These are phyloP conservation scores for Stenchaetothrips biformis DNA, from an alignment of 2,888 invertebrate genomes.

Conservation along the genomic window DNA sequence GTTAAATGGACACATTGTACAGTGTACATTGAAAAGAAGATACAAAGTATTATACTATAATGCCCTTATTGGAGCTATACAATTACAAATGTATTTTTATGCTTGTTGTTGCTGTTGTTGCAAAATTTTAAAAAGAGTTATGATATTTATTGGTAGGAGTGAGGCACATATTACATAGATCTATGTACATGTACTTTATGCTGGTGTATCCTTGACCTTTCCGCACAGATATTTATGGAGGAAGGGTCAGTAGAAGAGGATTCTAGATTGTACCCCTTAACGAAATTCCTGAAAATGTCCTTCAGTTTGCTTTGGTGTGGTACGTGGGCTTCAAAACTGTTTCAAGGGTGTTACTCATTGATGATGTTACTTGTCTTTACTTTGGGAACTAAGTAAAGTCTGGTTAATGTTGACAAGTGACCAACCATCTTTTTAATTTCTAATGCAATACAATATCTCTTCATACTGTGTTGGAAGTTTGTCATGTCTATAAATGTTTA, in stretches of 20 bases:
- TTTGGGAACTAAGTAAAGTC: not conserved
- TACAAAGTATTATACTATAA: not conserved
- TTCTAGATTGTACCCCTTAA: not conserved
- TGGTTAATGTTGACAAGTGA: conserved; percentile 29
- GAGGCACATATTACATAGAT: not conserved
- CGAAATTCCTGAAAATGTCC: no score
- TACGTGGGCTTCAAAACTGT: no score
- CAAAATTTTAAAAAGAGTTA: conserved; percentile 22
- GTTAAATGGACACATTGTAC: conserved; percentile 11
- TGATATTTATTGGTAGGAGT: conserved; percentile 13
- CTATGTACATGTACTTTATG: not conserved
- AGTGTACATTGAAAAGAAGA: conserved; percentile 12
- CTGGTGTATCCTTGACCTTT: not conserved
- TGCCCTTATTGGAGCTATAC: conserved; percentile 5
- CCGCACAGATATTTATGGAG: not conserved
- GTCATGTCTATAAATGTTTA: no score
- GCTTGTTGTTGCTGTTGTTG: conserved; percentile 22
- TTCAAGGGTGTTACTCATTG: no score
- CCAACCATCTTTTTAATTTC: conserved; percentile 30
- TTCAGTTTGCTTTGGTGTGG: no score
- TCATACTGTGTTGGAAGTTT: not conserved
- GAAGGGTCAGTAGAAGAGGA: not conserved
- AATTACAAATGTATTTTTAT: conserved; percentile 22
- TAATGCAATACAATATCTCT: conserved; percentile 28
- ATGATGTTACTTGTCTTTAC: no score